A percentile compares a stretch with the other conserved stretches of the same genome.
Conservation (phyloP, 1,140 invertebrate species). For the Drosophila quadrilineata region DNA sequence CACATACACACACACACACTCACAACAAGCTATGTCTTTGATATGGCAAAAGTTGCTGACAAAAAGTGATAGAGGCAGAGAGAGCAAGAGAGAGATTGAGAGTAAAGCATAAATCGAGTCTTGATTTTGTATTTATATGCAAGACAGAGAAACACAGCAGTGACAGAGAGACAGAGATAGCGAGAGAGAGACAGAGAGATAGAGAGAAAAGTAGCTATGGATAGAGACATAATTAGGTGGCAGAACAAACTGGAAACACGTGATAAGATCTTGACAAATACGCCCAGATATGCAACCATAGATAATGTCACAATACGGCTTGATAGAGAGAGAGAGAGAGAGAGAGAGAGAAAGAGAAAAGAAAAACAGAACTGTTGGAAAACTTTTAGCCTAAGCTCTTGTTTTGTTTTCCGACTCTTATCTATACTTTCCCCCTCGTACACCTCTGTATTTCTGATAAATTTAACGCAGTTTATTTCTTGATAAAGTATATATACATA, state of each 20-base stretch:
- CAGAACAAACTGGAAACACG: constrained; percentile 26
- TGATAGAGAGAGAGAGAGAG: no score
- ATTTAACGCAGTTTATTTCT: no score
- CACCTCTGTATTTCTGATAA: no score
- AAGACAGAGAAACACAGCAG: constrained; percentile 28
- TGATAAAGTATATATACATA: no score
- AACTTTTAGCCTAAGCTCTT: no score
- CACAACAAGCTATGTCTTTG: constrained; percentile 21
- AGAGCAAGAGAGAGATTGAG: background rate
- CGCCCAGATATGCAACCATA: constrained; percentile 5
- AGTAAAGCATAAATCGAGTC: constrained; percentile 42
- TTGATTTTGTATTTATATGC: constrained; percentile 69
- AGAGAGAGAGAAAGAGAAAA: no score
- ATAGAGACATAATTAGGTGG: constrained; percentile 45
- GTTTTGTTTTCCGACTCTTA: no score
- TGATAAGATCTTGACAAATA: constrained; percentile 44
- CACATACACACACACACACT: no score
- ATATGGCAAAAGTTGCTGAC: background rate
- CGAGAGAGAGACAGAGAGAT: background rate
- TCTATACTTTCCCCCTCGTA: no score
- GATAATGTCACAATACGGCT: constrained; percentile 19
- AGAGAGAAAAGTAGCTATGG: background rate
- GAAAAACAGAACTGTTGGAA: no score
- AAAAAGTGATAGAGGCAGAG: background rate
- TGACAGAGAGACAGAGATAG: background rate